A percentile compares a stretch with the other conserved stretches of the same genome.
Conservation (phyloP, 2,113 vertebrate species). For the Tupaia tana region DNA sequence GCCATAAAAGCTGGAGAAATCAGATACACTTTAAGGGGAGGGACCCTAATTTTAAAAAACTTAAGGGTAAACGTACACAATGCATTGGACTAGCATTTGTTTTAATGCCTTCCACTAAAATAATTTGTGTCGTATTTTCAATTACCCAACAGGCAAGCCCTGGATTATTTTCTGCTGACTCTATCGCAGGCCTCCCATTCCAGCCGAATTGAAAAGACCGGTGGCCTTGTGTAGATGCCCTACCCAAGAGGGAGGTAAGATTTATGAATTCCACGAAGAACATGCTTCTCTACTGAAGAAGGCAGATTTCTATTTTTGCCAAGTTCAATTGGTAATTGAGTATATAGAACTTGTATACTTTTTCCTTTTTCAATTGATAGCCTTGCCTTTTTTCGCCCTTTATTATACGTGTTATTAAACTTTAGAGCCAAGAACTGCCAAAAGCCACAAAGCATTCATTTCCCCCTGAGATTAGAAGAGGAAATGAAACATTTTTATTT, state of each 20-base stretch:
- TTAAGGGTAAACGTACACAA: background rate
- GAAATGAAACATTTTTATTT: slow-evolving; percentile 85
- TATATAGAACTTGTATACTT: background rate
- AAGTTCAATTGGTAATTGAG: slow-evolving; percentile 41
- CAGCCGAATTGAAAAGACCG: slow-evolving; percentile 42
- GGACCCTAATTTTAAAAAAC: background rate
- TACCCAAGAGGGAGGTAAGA: slow-evolving; percentile 10
- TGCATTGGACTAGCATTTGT: slow-evolving; percentile 14
- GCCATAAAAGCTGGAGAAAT: slow-evolving; percentile 5
- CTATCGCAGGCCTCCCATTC: background rate
- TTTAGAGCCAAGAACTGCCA: slow-evolving; percentile 70
- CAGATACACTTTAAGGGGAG: background rate
- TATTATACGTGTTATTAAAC: slow-evolving; percentile 69
- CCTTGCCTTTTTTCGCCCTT: slow-evolving; percentile 13
- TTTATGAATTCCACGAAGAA: background rate
- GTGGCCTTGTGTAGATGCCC: slow-evolving; percentile 25
- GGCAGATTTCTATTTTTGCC: slow-evolving; percentile 52
- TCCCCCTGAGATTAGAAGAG: slow-evolving; percentile 71
- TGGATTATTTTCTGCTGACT: slow-evolving; percentile 54
- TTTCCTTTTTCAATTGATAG: background rate
- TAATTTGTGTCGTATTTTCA: slow-evolving; percentile 33
- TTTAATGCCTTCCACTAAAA: slow-evolving; percentile 45
- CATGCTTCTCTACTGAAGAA: background rate
- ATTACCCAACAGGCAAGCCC: slow-evolving; percentile 48
- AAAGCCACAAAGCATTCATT: slow-evolving; percentile 70